phyloP scores from a whole-genome alignment of 2,888 invertebrate genomes.

The Cheilosia scutellata region DNA sequence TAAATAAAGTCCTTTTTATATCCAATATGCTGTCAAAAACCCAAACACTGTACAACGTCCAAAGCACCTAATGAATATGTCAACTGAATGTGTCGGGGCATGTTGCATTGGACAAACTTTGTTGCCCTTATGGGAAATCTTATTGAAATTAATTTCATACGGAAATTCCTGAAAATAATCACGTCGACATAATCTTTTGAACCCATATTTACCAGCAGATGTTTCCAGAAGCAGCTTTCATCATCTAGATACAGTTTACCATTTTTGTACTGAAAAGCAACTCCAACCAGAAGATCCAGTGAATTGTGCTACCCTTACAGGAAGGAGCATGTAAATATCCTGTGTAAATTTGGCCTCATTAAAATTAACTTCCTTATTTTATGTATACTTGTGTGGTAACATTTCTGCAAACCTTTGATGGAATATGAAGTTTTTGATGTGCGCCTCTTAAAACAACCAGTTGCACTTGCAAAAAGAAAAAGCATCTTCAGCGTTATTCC shows the following conservation, averaged over 20 bases:
- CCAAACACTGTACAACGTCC: not conserved
- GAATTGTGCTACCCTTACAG: slow-evolving; percentile 4
- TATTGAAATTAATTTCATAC: slow-evolving; percentile 28
- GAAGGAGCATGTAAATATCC: slow-evolving; percentile 6
- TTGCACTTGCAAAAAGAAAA: slow-evolving; percentile 1
- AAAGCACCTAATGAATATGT: slow-evolving; percentile 17
- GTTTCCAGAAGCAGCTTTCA: slow-evolving; percentile 30
- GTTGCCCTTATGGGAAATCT: slow-evolving; percentile 14
- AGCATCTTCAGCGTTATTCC: slow-evolving; percentile 33
- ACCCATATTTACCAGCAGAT: slow-evolving; percentile 48
- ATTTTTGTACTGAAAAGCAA: slow-evolving; percentile 15
- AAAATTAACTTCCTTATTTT: slow-evolving; percentile 66
- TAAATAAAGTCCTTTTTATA: not conserved
- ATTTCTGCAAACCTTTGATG: slow-evolving; percentile 29
- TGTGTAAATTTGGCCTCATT: slow-evolving; percentile 31
- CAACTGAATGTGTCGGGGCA: slow-evolving; percentile 20
- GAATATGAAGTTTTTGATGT: slow-evolving; percentile 7
- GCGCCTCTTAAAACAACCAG: slow-evolving; percentile 1
- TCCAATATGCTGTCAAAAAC: not conserved
- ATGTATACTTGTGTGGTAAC: slow-evolving; percentile 10
- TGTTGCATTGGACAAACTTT: slow-evolving; percentile 12
- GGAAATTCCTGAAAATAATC: slow-evolving; percentile 36
- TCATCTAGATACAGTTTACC: slow-evolving; percentile 13
- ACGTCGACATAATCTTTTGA: slow-evolving; percentile 47
- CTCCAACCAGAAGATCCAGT: not conserved